These are phyloP conservation scores for Hirtodrosophila cameraria DNA, from an alignment of 2,888 invertebrate species.

Conservation along the genomic window DNA sequence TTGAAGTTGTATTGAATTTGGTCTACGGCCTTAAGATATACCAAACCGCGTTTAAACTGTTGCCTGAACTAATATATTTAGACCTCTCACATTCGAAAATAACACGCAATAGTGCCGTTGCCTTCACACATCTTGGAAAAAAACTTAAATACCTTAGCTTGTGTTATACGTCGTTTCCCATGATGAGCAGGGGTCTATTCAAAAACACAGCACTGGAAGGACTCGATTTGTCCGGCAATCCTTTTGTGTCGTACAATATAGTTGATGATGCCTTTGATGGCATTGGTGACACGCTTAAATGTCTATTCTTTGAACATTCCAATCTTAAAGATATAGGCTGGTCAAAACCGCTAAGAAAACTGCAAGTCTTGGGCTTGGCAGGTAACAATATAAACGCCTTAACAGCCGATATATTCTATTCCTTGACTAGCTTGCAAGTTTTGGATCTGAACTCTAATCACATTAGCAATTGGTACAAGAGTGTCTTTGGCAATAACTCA, in stretches of 20 bases:
- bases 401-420: constrained; percentile 70
- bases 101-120: constrained; percentile 74
- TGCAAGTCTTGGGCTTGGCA: constrained; percentile 85
- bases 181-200: constrained; percentile 83
- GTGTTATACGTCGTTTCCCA: constrained; percentile 84
- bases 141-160: constrained; percentile 83
- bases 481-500: constrained; percentile 83
- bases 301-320: constrained; percentile 84
- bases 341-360: constrained; percentile 82
- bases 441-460: constrained; percentile 86
- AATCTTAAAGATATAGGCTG: constrained; percentile 83
- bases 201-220: constrained; percentile 83
- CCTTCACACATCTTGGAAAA: constrained; percentile 77
- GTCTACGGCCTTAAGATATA: constrained; percentile 80
- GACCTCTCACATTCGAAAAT: constrained; percentile 84
- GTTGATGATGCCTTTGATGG: constrained; percentile 83
- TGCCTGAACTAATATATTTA: constrained; percentile 82
- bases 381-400: constrained; percentile 85
- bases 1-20: constrained; percentile 66
- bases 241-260: constrained; percentile 80
- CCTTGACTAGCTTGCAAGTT: constrained; percentile 84
- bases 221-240: constrained; percentile 86
- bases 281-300: constrained; percentile 83
- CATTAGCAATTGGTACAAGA: constrained; percentile 86
- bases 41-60: constrained; percentile 73